phyloP scores from a whole-genome alignment of 2,113 vertebrate species.

The Ceyx melanurus region DNA sequence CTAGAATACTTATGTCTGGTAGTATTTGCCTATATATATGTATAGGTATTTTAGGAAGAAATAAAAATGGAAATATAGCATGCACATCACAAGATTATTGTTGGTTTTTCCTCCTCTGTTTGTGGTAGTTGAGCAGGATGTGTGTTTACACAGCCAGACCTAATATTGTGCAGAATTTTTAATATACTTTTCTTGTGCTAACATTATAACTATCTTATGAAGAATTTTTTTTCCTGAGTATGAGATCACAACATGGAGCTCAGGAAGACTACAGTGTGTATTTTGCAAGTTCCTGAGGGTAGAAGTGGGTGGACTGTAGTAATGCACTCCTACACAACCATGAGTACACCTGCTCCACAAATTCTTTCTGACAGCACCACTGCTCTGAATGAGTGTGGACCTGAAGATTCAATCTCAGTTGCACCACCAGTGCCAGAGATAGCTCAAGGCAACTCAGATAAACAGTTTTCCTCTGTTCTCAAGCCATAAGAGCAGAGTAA shows the following conservation, averaged over 20 bases:
- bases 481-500: not conserved
- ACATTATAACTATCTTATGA: not conserved
- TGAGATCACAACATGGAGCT: not conserved
- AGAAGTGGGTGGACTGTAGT: constrained; percentile 22
- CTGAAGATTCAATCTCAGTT: not conserved
- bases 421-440: not conserved
- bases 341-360: not conserved
- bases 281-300: constrained; percentile 16
- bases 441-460: not conserved
- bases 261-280: not conserved
- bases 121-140: not conserved
- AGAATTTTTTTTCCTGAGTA: constrained; percentile 8
- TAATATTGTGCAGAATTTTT: constrained; percentile 25
- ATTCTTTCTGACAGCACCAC: constrained; percentile 4
- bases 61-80: constrained; percentile 21
- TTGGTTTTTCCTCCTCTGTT: not conserved
- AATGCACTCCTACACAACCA: not conserved
- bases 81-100: not conserved
- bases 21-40: not conserved
- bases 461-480: not conserved
- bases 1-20: not conserved
- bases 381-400: not conserved
- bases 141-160: constrained; percentile 1
- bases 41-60: not conserved
- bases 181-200: not conserved